These are phyloP conservation scores for Lasiurus cinereus DNA, from an alignment of 2,113 vertebrate genomes.

Conservation along the genomic window DNA sequence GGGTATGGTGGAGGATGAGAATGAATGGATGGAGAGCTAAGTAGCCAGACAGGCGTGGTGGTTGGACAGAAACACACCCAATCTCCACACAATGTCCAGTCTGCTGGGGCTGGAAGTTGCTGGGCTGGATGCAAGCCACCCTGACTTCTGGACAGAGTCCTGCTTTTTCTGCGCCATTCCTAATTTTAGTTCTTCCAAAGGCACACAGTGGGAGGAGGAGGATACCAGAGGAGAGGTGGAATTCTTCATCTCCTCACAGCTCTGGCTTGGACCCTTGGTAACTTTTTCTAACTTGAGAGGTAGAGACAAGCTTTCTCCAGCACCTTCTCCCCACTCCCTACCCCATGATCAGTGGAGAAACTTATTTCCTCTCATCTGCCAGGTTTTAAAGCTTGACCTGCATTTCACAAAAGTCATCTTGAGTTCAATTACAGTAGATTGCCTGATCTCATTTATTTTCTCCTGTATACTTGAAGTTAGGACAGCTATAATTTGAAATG, in stretches of 20 bases:
- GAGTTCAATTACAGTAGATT: constrained; percentile 66
- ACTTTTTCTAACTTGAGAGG: not conserved
- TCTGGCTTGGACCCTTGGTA: not conserved
- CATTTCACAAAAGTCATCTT: constrained; percentile 57
- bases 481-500: constrained; percentile 80
- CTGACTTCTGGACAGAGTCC: not conserved
- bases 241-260: not conserved
- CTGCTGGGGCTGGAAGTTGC: not conserved
- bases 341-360: not conserved
- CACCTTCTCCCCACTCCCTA: not conserved
- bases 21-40: not conserved
- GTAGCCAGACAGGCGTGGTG: not conserved
- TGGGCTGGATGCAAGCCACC: not conserved
- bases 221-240: not conserved
- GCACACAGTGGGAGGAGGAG: not conserved
- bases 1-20: not conserved
- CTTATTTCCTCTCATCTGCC: not conserved
- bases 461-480: constrained; percentile 74
- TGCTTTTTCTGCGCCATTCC: not conserved
- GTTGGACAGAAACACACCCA: not conserved
- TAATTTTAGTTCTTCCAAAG: not conserved
- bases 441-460: constrained; percentile 80
- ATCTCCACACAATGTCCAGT: too few species aligned
- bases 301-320: not conserved
- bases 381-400: constrained; percentile 50